A percentile compares a stretch with the other conserved stretches of the same genome.
phyloP scores from a whole-genome alignment of 2,888 invertebrate genomes.

The Anarsia innoxiella region DNA sequence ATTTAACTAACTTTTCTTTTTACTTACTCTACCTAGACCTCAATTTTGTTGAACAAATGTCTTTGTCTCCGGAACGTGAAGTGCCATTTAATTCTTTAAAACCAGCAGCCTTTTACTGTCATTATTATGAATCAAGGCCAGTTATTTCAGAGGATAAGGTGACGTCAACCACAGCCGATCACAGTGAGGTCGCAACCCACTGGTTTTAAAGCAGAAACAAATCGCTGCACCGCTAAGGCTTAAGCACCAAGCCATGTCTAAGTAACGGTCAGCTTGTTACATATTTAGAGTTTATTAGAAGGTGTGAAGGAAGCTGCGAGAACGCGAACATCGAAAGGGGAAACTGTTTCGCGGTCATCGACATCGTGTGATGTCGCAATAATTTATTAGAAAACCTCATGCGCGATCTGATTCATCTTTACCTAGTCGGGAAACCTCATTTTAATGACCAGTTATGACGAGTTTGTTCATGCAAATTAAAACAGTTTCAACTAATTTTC shows the following conservation, averaged over 20 bases:
- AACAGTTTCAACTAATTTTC: no score
- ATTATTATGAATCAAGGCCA: slow-evolving; percentile 50
- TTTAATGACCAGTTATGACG: not conserved
- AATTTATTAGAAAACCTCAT: no score
- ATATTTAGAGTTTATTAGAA: slow-evolving; percentile 36
- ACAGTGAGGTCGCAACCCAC: slow-evolving; percentile 50
- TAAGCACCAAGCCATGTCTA: slow-evolving; percentile 20
- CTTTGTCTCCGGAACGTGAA: no score
- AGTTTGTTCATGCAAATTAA: not conserved
- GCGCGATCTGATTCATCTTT: not conserved
- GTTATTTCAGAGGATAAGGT: slow-evolving; percentile 44
- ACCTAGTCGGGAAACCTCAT: not conserved
- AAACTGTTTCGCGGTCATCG: slow-evolving; percentile 38
- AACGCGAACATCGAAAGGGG: no score
- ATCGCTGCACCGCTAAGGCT: slow-evolving; percentile 19
- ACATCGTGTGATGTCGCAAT: slow-evolving; percentile 28
- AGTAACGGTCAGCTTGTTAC: slow-evolving; percentile 33
- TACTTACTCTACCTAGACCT: no score
- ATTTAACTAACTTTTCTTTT: no score
- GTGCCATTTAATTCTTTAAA: slow-evolving; percentile 17
- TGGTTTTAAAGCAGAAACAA: slow-evolving; percentile 13
- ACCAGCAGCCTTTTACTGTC: slow-evolving; percentile 28
- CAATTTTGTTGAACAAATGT: no score
- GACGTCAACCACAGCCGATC: slow-evolving; percentile 54
- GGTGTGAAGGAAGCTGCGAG: no score